Evolutionary conservation across 2,888 invertebrate species (phyloP).

Genomic region (Drosophila diplacantha): DNA sequence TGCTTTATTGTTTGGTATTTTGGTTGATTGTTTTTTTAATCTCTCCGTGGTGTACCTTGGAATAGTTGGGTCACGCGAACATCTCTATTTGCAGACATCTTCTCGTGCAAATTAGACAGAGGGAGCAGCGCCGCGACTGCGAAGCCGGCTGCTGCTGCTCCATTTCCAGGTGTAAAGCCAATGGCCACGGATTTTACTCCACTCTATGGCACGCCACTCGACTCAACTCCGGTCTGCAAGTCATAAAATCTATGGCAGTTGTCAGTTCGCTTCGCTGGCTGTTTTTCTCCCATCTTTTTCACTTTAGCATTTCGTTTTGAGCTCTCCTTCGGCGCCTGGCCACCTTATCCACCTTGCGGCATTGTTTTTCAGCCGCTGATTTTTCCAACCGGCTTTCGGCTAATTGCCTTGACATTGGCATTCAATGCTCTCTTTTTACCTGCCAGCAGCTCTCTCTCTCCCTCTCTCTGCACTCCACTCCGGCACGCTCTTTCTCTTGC

Average conservation of each 20-base stretch:
- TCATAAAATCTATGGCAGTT: slow-evolving; percentile 65
- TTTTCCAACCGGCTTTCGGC: slow-evolving; percentile 72
- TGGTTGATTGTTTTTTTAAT: not conserved
- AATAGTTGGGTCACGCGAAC: slow-evolving; percentile 4
- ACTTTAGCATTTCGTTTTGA: slow-evolving; percentile 38
- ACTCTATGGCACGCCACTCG: slow-evolving; percentile 29
- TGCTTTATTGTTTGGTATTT: not conserved
- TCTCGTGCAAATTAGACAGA: slow-evolving; percentile 39
- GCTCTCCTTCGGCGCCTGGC: slow-evolving; percentile 28
- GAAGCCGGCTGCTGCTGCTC: slow-evolving; percentile 41
- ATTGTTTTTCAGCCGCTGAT: slow-evolving; percentile 50
- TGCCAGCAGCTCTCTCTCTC: slow-evolving; percentile 15
- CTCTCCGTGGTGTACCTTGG: not conserved
- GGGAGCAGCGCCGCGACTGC: slow-evolving; percentile 7
- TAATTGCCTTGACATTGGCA: slow-evolving; percentile 73
- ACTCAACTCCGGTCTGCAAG: slow-evolving; percentile 35
- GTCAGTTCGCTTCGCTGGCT: slow-evolving; percentile 46
- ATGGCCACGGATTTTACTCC: slow-evolving; percentile 25
- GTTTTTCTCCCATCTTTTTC: slow-evolving; percentile 47
- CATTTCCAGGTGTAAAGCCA: slow-evolving; percentile 60
- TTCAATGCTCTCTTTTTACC: slow-evolving; percentile 43
- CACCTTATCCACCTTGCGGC: slow-evolving; percentile 30
- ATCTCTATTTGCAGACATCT: slow-evolving; percentile 20
- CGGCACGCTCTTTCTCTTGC: slow-evolving; percentile 16
- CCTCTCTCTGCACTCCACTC: slow-evolving; percentile 3